Conservation (phyloP, 2,888 invertebrate genomes). For the Lagria hirta region DNA sequence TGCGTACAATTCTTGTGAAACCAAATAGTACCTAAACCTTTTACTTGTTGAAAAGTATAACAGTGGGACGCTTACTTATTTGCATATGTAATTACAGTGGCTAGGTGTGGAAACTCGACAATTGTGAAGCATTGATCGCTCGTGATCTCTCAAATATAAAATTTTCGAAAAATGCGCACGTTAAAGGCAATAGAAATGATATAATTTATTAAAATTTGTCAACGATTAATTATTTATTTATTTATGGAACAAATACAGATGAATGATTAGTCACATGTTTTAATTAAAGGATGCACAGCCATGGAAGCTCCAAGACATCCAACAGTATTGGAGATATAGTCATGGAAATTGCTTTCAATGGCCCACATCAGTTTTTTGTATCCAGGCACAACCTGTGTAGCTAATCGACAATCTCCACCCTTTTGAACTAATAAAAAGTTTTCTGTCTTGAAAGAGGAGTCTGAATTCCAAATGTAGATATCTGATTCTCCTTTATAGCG, state of each 20-base stretch:
- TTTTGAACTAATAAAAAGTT: constrained; percentile 62
- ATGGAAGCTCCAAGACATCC: constrained; percentile 66
- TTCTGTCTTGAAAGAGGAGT: constrained; percentile 58
- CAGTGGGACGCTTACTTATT: no score
- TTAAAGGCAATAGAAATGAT: no score
- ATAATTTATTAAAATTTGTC: no score
- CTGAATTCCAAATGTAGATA: constrained; percentile 66
- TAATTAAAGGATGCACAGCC: constrained; percentile 61
- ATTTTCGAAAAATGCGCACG: no score
- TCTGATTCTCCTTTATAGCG: constrained; percentile 64
- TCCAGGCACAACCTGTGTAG: constrained; percentile 64
- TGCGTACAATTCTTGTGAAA: no score
- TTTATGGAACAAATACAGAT: background rate
- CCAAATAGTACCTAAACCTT: no score
- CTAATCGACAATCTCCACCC: constrained; percentile 61
- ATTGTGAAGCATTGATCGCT: no score
- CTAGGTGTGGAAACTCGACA: no score
- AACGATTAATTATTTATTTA: no score
- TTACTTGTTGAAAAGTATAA: no score
- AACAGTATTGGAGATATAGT: constrained; percentile 62
- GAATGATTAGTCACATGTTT: constrained; percentile 49
- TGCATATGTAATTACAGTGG: no score
- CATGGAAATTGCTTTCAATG: constrained; percentile 67
- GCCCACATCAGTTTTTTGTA: constrained; percentile 63
- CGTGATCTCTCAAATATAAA: no score